Evolutionary conservation across 2,888 invertebrate genomes (phyloP).

Genomic region (Thumatha senex): DNA sequence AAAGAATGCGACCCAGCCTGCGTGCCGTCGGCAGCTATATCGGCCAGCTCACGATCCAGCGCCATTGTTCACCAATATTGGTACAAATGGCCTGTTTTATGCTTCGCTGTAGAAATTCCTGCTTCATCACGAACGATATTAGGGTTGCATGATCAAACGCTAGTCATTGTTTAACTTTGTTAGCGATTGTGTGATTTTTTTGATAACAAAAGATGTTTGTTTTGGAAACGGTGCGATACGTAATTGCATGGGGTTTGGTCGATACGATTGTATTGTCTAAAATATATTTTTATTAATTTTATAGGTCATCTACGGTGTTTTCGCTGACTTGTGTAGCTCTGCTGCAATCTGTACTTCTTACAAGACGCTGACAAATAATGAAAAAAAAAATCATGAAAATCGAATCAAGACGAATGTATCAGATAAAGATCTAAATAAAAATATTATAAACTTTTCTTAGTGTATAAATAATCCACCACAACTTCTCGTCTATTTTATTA

Average conservation of each 20-base stretch:
- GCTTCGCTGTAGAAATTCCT: constrained; percentile 33
- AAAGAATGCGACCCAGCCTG: constrained; percentile 28
- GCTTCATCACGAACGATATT: constrained; percentile 31
- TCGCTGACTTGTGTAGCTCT: background rate
- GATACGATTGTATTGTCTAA: background rate
- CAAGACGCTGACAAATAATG: background rate
- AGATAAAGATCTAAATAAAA: too few species aligned
- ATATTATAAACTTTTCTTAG: too few species aligned
- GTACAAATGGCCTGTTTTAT: constrained; percentile 31
- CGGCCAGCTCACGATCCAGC: constrained; percentile 15
- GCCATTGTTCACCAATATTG: constrained; percentile 27
- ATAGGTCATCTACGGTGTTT: background rate
- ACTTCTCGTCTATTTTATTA: too few species aligned
- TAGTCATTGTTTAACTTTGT: constrained; percentile 28
- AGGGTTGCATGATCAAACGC: constrained; percentile 26
- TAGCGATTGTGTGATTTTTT: constrained; percentile 9
- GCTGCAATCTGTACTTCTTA: background rate
- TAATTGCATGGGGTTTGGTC: background rate
- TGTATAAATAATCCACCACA: too few species aligned
- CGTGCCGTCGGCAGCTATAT: constrained; percentile 12
- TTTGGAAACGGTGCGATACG: background rate
- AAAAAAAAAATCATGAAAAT: too few species aligned
- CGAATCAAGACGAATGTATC: too few species aligned
- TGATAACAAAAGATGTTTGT: constrained; percentile 1
- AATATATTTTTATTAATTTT: constrained; percentile 1